These are phyloP conservation scores for Thymelicus acteon DNA, from an alignment of 2,888 invertebrate species.

Conservation along the genomic window DNA sequence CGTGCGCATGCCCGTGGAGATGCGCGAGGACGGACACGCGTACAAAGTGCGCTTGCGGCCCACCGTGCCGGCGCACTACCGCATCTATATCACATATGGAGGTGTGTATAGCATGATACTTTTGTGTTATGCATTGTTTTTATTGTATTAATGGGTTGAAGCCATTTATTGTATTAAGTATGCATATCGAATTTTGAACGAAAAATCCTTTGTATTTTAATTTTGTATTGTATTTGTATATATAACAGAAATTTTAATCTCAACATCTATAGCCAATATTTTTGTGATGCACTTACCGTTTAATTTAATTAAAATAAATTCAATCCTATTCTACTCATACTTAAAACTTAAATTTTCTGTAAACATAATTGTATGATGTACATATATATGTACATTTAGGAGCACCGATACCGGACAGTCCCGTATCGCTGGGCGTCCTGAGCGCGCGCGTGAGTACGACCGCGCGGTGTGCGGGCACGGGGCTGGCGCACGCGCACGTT, in stretches of 20 bases:
- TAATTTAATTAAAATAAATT: too few relatives aligned
- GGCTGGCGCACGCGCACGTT: slow-evolving; percentile 88
- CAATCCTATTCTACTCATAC: too few relatives aligned
- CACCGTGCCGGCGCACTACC: slow-evolving; percentile 91
- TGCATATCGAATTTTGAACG: too few relatives aligned
- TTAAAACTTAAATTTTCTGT: too few relatives aligned
- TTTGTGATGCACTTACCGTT: too few relatives aligned
- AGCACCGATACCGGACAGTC: slow-evolving; percentile 85
- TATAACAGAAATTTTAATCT: too few relatives aligned
- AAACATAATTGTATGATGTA: background rate
- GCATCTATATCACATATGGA: slow-evolving; percentile 89
- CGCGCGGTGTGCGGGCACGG: slow-evolving; percentile 87
- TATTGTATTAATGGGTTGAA: too few relatives aligned
- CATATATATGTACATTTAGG: slow-evolving; percentile 52
- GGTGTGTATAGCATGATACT: slow-evolving; percentile 61
- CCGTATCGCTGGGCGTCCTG: slow-evolving; percentile 81
- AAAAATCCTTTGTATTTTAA: too few relatives aligned
- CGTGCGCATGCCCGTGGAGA: slow-evolving; percentile 89
- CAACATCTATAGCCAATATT: too few relatives aligned
- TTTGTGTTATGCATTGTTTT: too few relatives aligned
- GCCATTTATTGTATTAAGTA: too few relatives aligned
- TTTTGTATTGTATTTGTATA: too few relatives aligned
- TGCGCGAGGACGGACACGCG: slow-evolving; percentile 91
- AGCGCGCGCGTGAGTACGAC: slow-evolving; percentile 72
- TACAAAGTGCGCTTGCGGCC: slow-evolving; percentile 94